Conservation (phyloP, 2,797 vertebrate species). For the Lutjanus argentimaculatus region DNA sequence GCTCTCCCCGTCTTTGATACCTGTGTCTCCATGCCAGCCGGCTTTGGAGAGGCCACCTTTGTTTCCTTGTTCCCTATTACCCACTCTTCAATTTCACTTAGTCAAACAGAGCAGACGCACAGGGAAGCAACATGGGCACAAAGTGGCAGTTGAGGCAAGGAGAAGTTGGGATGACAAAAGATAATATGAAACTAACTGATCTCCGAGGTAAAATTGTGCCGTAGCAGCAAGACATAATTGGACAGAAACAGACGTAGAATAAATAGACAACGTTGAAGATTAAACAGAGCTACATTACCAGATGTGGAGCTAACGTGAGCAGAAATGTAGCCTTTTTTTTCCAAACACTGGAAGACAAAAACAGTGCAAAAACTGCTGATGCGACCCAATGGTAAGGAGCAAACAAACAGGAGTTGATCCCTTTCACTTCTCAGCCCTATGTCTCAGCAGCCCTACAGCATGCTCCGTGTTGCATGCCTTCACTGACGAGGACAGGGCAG, state of each 20-base stretch:
- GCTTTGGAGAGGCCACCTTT: conserved; percentile 41
- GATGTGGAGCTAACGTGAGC: conserved; percentile 16
- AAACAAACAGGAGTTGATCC: conserved; percentile 63
- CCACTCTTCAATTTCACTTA: conserved; percentile 55
- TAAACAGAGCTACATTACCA: conserved; percentile 6
- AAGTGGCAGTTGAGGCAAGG: conserved; percentile 37
- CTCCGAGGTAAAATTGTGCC: conserved; percentile 37
- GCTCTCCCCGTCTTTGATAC: conserved; percentile 73
- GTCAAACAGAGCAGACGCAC: conserved; percentile 38
- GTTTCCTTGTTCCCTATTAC: conserved; percentile 44
- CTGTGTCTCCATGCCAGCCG: conserved; percentile 56
- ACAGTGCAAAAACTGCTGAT: conserved; percentile 24
- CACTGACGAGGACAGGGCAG: conserved; percentile 35
- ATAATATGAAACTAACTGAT: conserved; percentile 50
- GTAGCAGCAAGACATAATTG: conserved; percentile 11
- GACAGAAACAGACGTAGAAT: conserved; percentile 34
- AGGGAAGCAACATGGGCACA: conserved; percentile 23
- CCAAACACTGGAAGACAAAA: not conserved
- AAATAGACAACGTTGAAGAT: conserved; percentile 15
- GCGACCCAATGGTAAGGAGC: conserved; percentile 9
- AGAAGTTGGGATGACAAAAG: conserved; percentile 48
- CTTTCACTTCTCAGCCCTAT: conserved; percentile 51
- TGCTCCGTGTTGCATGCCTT: conserved; percentile 47
- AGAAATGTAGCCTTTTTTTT: not conserved
- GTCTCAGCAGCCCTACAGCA: conserved; percentile 64